These are phyloP conservation scores for Diorhabda elongata DNA, from an alignment of 1,140 invertebrate species.

Conservation along the genomic window DNA sequence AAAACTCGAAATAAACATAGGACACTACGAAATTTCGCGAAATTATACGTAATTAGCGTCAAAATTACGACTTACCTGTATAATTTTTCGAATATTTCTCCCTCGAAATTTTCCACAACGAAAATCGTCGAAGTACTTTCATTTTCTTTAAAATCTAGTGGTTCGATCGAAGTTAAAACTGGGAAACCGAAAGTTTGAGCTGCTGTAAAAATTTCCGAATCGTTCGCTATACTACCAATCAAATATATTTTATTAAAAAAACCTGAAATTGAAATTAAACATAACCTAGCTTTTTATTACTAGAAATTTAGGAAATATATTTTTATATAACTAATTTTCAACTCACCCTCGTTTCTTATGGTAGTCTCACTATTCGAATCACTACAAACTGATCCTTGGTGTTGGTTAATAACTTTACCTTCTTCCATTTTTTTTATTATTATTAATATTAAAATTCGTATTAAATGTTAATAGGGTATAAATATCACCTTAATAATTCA, in stretches of 20 bases:
- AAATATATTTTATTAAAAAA: slow-evolving; percentile 55
- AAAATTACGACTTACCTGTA: slow-evolving; percentile 47
- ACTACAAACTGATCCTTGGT: slow-evolving; percentile 42
- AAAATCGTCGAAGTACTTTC: slow-evolving; percentile 63
- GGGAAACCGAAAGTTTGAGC: slow-evolving; percentile 62
- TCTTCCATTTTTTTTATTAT: slow-evolving; percentile 42
- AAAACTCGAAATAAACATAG: not conserved
- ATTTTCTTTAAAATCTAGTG: slow-evolving; percentile 56
- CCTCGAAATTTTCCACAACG: slow-evolving; percentile 67
- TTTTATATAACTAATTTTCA: not conserved
- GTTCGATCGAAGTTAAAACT: slow-evolving; percentile 59
- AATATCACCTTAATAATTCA: too few species aligned
- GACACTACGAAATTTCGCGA: not conserved
- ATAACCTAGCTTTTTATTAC: slow-evolving; percentile 34
- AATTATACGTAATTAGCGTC: not conserved
- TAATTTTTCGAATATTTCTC: slow-evolving; percentile 60
- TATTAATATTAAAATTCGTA: too few species aligned
- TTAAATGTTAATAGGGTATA: too few species aligned
- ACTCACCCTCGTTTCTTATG: slow-evolving; percentile 37
- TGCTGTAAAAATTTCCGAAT: slow-evolving; percentile 53
- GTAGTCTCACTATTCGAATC: slow-evolving; percentile 42
- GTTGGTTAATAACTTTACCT: slow-evolving; percentile 36
- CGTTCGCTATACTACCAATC: slow-evolving; percentile 53
- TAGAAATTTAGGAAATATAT: not conserved
- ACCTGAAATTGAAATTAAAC: slow-evolving; percentile 33